Percentiles rank a stretch among this genome's conserved stretches.
These are phyloP conservation scores for Lasioglossum baleicum DNA, from an alignment of 1,140 invertebrate species.

Conservation along the genomic window DNA sequence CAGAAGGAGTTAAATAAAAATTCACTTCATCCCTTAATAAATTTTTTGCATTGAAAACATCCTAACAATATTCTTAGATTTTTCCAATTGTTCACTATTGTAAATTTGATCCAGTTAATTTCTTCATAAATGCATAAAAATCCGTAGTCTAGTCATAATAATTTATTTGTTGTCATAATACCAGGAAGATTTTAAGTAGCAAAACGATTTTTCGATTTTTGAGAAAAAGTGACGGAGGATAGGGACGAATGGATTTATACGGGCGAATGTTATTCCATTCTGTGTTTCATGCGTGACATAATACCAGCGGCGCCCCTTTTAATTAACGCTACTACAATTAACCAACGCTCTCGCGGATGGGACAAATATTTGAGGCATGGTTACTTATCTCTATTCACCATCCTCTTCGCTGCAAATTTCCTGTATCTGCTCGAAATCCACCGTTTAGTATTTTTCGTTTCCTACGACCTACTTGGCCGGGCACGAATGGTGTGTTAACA, in stretches of 20 bases:
- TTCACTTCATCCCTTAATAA: too few species aligned
- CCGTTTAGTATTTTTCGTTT: neutral
- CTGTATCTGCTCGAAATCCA: constrained; percentile 4
- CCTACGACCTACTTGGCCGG: neutral
- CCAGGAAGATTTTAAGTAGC: too few species aligned
- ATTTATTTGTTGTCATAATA: too few species aligned
- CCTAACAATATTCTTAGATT: too few species aligned
- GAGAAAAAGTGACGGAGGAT: neutral
- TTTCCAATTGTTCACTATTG: too few species aligned
- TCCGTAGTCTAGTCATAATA: too few species aligned
- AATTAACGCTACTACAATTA: constrained; percentile 49
- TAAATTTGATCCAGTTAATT: too few species aligned
- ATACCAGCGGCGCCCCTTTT: constrained; percentile 35
- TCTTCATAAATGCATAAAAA: too few species aligned
- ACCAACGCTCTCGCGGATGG: constrained; percentile 30
- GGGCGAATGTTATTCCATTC: constrained; percentile 33
- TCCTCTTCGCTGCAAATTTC: neutral
- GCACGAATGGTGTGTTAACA: constrained; percentile 7
- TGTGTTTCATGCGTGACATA: constrained; percentile 42
- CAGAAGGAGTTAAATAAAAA: too few species aligned
- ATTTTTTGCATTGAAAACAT: too few species aligned
- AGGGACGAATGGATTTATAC: constrained; percentile 14
- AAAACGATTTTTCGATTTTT: too few species aligned
- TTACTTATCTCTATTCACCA: constrained; percentile 39
- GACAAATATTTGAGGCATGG: constrained; percentile 42